Base-by-base conservation (phyloP, 2,797 vertebrate genomes). In the Denticeps clupeoides region DNA sequence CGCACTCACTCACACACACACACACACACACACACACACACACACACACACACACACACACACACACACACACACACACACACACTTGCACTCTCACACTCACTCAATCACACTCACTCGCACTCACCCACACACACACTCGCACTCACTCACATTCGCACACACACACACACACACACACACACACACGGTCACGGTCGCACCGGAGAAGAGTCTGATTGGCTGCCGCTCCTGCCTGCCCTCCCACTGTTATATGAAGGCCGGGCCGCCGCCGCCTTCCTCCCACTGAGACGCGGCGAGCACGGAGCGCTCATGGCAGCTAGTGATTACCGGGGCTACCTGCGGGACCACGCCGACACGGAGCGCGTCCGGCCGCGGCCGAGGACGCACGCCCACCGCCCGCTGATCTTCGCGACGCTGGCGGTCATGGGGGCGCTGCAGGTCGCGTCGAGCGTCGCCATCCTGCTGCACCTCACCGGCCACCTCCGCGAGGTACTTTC, bases 351-450 rank as follows among this genome's bases (percentile, higher is more conserved):
- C 41, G 66, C 67, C 44, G 80, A 82, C 56, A 63, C 82, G 40
- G 83, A 85, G 72, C 66, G 71, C 2, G 79, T 67, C 3, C 80
- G 74, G 49, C 67, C 72, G 51, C 81, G 84, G 57, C 75, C 57
- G 56, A 72, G 77, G 47, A 78, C 81, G 51, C 57, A 71, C 48
- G 77, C 79, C 1, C 75, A 81, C 62, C 72, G 81, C 25, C 74
- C 82, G 25, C 77, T 87, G 5, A 65, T 89, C 1, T 82, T 91
- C 52, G 81, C 82, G 51, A 89, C 89, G 18, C 86, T 96, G 1
- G 75, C 86, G 42, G 79, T 93, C 2, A 83, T 97, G 80, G 91
- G 87, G 53, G 65, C 95, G 72, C 89, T 92, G n/a, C 93, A 98
- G 80, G 85, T 94, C 51, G 83, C 89, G 15, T 97, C 92, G 72